Evolutionary conservation across 2,797 vertebrate species (phyloP).

Genomic region (Anas acuta): DNA sequence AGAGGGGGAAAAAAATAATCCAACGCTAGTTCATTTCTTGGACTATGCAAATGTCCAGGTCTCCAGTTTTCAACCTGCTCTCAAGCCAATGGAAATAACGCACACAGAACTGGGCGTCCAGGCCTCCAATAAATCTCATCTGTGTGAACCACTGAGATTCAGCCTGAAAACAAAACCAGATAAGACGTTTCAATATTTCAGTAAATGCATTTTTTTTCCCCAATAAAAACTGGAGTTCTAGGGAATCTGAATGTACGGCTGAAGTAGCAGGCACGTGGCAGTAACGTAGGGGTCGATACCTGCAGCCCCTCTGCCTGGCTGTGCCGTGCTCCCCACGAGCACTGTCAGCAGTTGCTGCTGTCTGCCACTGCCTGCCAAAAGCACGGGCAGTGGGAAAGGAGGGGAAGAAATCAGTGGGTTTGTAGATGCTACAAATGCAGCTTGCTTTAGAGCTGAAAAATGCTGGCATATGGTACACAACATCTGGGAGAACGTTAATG

Average conservation of each 20-base stretch:
- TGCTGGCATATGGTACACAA: constrained; percentile 34
- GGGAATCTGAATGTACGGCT: neutral
- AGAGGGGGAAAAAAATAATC: neutral
- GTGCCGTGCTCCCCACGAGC: neutral
- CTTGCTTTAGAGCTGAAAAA: constrained; percentile 22
- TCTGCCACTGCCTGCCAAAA: neutral
- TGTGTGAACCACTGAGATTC: neutral
- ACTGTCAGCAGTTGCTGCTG: rapidly evolving
- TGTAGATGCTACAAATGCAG: neutral
- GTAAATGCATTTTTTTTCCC: neutral
- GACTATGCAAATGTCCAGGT: neutral
- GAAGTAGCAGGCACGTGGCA: neutral
- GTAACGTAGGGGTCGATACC: neutral
- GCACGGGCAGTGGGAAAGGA: rapidly evolving
- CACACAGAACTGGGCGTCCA: neutral
- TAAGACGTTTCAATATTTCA: neutral
- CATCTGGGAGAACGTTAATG: constrained; percentile 52
- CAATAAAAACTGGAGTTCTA: neutral
- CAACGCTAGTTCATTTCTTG: constrained; percentile 4
- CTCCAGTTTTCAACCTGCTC: neutral
- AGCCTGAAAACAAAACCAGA: neutral
- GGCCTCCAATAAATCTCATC: neutral
- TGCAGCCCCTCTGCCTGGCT: rapidly evolving
- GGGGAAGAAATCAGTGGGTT: neutral
- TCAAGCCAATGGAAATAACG: neutral